These are phyloP conservation scores for Drosophila conformis DNA, from an alignment of 2,888 invertebrate species.

Conservation along the genomic window DNA sequence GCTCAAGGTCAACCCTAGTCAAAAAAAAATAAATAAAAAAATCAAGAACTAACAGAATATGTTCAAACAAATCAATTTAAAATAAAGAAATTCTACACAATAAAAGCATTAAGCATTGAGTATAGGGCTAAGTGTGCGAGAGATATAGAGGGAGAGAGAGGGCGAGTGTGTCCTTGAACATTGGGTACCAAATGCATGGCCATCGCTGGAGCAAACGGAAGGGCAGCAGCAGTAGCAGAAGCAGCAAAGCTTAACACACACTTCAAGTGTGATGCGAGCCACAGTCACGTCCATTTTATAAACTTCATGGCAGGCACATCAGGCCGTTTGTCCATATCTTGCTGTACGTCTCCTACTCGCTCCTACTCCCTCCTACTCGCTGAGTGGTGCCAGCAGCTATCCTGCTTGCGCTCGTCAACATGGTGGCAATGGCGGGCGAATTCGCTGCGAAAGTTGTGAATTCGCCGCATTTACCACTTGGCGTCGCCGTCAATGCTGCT, in stretches of 20 bases:
- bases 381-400: slow-evolving; percentile 1
- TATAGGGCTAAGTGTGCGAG: slow-evolving; percentile 10
- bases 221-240: slow-evolving; percentile 23
- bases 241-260: slow-evolving; percentile 71
- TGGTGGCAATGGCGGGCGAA: slow-evolving; percentile 21
- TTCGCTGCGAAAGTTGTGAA: slow-evolving; percentile 66
- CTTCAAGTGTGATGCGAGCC: slow-evolving; percentile 68
- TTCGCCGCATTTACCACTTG: slow-evolving; percentile 50
- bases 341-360: slow-evolving; percentile 8
- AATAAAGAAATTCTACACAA: slow-evolving; percentile 64
- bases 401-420: slow-evolving; percentile 30
- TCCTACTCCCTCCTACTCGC: slow-evolving; percentile 17
- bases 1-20: slow-evolving; percentile 53
- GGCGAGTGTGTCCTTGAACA: slow-evolving; percentile 79
- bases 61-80: slow-evolving; percentile 63
- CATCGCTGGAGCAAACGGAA: slow-evolving; percentile 23
- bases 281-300: slow-evolving; percentile 76
- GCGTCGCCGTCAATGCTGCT: slow-evolving; percentile 11
- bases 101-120: slow-evolving; percentile 60
- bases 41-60: slow-evolving; percentile 50
- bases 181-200: slow-evolving; percentile 72
- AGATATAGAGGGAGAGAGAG: slow-evolving; percentile 9
- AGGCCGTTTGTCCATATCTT: slow-evolving; percentile 37
- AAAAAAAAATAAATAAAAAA: slow-evolving; percentile 10
- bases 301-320: slow-evolving; percentile 67